Evolutionary conservation across 2,888 invertebrate genomes (phyloP), one percentile per base, ranked within the genome.

Genomic region (Phyllotreta striolata): DNA sequence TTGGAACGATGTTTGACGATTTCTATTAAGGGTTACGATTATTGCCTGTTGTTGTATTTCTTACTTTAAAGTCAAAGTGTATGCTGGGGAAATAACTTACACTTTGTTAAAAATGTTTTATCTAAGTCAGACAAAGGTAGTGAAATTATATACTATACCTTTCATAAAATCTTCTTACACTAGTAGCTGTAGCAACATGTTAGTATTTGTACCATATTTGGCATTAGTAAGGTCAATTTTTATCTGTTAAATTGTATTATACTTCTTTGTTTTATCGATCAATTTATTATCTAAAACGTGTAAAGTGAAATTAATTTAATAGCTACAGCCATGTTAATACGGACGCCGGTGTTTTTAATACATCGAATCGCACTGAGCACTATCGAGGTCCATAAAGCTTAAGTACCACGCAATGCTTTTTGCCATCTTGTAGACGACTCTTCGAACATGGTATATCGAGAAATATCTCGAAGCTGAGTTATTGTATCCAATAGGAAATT

Each of bases 391-490:
- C 74, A 75, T 77, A 77, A 77, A 76, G 70, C 71, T 68, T 67
- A 72, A 73, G 76, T 73, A 77, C 74, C 76, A 74, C 74, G 74
- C 74, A 76, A 76, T 74, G 76, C 77, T 76, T 69, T 77, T 75
- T 74, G 70, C 70, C 68, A 67, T 66, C 73, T 72, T 74, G 73
- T 75, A 71, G 72, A 69, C 69, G 69, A 67, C 57, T 66, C 64
- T 59, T 64, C 56, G 54, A 60, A 66, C 69, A 64, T 66, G 52
- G 24, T 63, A 66, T 66, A 70, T 70, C 67, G 67, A 56, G 67
- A 70, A 24, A 69, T 73, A 74, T 73, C 68, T 66, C 60, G 66
- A 70, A 66, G 68, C 66, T 70, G 68, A 73, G 64, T 73, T 72
- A 73, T 73, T 71, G 67, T 71, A 71, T 71, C 69, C 67, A 70